phyloP scores from a whole-genome alignment of 2,113 vertebrate species.

The Brachirus orientalis region DNA sequence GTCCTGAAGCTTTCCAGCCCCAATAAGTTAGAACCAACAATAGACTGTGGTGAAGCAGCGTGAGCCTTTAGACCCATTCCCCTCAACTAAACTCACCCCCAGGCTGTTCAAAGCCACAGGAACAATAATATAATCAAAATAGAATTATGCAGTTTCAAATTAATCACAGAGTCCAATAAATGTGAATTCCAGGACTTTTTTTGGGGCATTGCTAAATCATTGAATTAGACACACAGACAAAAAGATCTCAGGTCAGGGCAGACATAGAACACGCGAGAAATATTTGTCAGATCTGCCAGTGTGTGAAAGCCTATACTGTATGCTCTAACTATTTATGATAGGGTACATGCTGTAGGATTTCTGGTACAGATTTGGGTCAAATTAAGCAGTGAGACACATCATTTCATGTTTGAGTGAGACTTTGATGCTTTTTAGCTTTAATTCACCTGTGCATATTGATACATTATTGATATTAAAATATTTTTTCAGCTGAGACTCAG shows the following conservation, averaged over 20 bases:
- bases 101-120: constrained; percentile 53
- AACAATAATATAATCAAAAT: constrained; percentile 68
- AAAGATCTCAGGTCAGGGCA: constrained; percentile 37
- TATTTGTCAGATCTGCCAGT: constrained; percentile 50
- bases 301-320: constrained; percentile 67
- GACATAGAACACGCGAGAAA: constrained; percentile 45
- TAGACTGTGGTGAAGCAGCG: constrained; percentile 49
- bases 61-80: constrained; percentile 38
- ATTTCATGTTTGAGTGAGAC: constrained; percentile 24
- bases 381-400: constrained; percentile 39
- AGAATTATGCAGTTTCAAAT: constrained; percentile 65
- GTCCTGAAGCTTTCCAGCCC: constrained; percentile 47
- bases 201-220: constrained; percentile 9
- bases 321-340: constrained; percentile 29
- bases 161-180: constrained; percentile 59
- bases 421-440: constrained; percentile 28
- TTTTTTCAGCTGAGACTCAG: not conserved
- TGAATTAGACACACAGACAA: constrained; percentile 37
- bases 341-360: constrained; percentile 22
- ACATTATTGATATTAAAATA: no score
- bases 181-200: constrained; percentile 31
- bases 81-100: constrained; percentile 35
- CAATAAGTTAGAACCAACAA: constrained; percentile 55
- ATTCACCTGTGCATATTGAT: constrained; percentile 26
- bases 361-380: constrained; percentile 24